Percentiles rank a stretch among this genome's conserved stretches.
These are phyloP conservation scores for Ceratoteleas bidentatus DNA, from an alignment of 1,140 invertebrate genomes.

Conservation along the genomic window DNA sequence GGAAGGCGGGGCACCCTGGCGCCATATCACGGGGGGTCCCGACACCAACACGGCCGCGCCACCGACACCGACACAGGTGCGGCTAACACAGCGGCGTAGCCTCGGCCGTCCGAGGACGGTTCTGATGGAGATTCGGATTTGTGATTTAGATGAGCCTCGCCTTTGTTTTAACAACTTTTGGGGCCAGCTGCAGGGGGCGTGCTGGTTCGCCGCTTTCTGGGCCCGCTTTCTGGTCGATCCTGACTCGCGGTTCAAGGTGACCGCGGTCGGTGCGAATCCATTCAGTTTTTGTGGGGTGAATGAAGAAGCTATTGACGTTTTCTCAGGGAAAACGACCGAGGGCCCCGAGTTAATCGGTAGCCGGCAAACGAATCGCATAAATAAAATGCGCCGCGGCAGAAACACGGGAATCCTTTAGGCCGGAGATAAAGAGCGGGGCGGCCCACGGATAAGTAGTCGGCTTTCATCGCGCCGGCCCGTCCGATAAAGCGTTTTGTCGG, in stretches of 20 bases:
- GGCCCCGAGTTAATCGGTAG: too few relatives aligned
- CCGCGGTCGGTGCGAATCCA: too few relatives aligned
- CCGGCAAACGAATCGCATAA: constrained; percentile 75
- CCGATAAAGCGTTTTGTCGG: constrained; percentile 70
- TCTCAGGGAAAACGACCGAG: too few relatives aligned
- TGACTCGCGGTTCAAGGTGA: too few relatives aligned
- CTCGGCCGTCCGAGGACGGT: constrained; percentile 71
- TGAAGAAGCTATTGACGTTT: too few relatives aligned
- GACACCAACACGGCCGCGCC: constrained; percentile 66
- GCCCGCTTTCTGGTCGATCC: too few relatives aligned
- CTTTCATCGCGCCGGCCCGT: constrained; percentile 76
- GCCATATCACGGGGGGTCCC: constrained; percentile 81
- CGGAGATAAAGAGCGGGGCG: constrained; percentile 75
- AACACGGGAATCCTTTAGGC: constrained; percentile 81
- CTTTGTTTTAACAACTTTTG: too few relatives aligned
- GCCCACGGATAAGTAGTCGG: constrained; percentile 73
- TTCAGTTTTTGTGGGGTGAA: too few relatives aligned
- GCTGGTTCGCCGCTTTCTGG: too few relatives aligned
- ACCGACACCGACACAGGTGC: constrained; percentile 61
- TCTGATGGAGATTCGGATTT: constrained; percentile 77
- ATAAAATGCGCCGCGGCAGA: constrained; percentile 77
- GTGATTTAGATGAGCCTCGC: constrained; percentile 81
- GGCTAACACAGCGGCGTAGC: constrained; percentile 9
- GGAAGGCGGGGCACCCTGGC: constrained; percentile 80
- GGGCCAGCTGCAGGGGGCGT: too few relatives aligned